phyloP scores from a whole-genome alignment of 2,797 vertebrate genomes.

The Coregonus suidteri region DNA sequence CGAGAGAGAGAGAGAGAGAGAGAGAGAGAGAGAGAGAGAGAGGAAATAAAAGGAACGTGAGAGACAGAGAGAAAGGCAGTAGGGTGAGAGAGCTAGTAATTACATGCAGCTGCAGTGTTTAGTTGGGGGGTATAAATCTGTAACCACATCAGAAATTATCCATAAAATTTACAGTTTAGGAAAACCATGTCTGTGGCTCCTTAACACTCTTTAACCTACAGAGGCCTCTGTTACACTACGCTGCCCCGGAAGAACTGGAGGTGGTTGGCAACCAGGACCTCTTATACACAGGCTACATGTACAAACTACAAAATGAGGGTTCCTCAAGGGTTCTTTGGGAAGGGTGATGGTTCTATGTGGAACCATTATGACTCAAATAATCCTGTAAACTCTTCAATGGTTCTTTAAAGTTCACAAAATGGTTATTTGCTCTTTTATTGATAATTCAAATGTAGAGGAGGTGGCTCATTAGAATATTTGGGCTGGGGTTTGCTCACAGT shows the following conservation, averaged over 20 bases:
- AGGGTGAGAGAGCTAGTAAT: slow-evolving; percentile 57
- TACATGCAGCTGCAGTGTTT: slow-evolving; percentile 71
- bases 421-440: too few relatives aligned
- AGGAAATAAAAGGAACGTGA: slow-evolving; percentile 28
- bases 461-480: too few relatives aligned
- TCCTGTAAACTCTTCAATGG: neutral
- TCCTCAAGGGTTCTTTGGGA: too few relatives aligned
- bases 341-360: too few relatives aligned
- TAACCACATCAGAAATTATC: slow-evolving; percentile 80
- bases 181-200: slow-evolving; percentile 74
- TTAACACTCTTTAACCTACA: slow-evolving; percentile 66
- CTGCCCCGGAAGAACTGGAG: slow-evolving; percentile 1
- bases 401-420: too few relatives aligned
- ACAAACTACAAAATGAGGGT: neutral
- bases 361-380: too few relatives aligned
- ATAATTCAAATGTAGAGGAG: too few relatives aligned
- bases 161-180: slow-evolving; percentile 78
- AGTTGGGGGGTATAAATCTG: slow-evolving; percentile 71
- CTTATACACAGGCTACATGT: neutral
- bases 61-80: slow-evolving; percentile 14
- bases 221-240: slow-evolving; percentile 33
- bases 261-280: neutral
- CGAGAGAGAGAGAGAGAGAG: neutral
- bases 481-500: too few relatives aligned
- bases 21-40: slow-evolving; percentile 9